Percentiles rank a stretch among this genome's conserved stretches.
phyloP scores from a whole-genome alignment of 2,797 vertebrate species.

The Molothrus aeneus region DNA sequence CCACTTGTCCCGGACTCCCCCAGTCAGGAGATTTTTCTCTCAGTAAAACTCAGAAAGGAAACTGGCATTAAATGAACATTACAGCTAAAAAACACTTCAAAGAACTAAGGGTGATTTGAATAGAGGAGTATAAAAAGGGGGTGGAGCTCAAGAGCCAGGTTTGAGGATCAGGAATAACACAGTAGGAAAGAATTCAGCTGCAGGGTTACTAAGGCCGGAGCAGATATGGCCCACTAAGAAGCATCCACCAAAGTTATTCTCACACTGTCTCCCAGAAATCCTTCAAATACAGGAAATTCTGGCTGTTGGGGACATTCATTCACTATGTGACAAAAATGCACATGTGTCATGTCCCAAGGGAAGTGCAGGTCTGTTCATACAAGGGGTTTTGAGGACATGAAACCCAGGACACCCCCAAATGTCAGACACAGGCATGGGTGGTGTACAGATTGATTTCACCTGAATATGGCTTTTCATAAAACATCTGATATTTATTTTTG shows the following conservation, averaged over 20 bases:
- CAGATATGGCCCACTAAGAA: not conserved
- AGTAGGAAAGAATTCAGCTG: not conserved
- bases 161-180: not conserved
- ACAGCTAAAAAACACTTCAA: not conserved
- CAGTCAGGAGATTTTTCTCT: not conserved
- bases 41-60: not conserved
- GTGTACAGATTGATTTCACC: not conserved
- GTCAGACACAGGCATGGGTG: not conserved
- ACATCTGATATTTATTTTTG: not conserved
- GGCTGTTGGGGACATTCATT: not conserved
- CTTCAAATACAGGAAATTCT: not conserved
- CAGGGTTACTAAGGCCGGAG: not conserved
- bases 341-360: not conserved
- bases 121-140: not conserved
- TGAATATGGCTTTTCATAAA: not conserved
- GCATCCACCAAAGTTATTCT: not conserved
- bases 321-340: not conserved
- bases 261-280: not conserved
- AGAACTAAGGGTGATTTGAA: not conserved
- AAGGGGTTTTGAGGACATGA: not conserved
- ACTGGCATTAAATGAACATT: not conserved
- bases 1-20: not conserved
- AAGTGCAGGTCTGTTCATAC: not conserved
- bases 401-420: not conserved
- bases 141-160: not conserved